Conservation (phyloP, 2,113 vertebrate species). For the Collichthys lucidus region DNA sequence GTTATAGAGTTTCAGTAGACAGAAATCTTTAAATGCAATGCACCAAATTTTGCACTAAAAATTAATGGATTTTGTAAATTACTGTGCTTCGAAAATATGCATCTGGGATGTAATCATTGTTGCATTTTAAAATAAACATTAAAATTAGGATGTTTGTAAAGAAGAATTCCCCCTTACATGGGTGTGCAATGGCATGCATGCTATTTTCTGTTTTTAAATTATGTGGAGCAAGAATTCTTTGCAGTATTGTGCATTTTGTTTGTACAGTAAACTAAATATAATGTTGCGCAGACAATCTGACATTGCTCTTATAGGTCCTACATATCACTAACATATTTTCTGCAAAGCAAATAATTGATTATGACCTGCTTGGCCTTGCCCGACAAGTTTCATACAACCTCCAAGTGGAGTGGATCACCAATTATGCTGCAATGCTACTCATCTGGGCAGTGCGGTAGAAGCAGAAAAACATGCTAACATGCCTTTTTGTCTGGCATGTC, state of each 20-base stretch:
- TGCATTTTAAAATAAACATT: constrained; percentile 43
- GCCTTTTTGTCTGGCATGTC: background rate
- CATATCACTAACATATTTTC: background rate
- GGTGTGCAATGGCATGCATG: background rate
- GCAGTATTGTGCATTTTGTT: background rate
- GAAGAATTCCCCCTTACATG: background rate
- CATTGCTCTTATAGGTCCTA: background rate
- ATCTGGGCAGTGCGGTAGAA: constrained; percentile 7
- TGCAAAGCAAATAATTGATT: background rate
- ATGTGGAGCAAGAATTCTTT: background rate
- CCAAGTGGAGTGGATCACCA: background rate
- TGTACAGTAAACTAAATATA: background rate
- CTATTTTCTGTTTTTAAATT: background rate
- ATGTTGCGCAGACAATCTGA: background rate
- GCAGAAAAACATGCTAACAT: constrained; percentile 6
- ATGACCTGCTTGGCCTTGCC: background rate
- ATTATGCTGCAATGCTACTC: background rate
- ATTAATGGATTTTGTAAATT: background rate
- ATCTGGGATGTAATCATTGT: constrained; percentile 18
- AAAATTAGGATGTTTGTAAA: constrained; percentile 8
- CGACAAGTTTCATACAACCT: background rate
- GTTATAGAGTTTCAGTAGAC: background rate
- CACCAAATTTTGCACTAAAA: background rate
- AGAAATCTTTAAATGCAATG: background rate
- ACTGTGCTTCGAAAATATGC: background rate